Evolutionary conservation across 2,797 vertebrate genomes (phyloP).

Genomic region (Falco naumanni): DNA sequence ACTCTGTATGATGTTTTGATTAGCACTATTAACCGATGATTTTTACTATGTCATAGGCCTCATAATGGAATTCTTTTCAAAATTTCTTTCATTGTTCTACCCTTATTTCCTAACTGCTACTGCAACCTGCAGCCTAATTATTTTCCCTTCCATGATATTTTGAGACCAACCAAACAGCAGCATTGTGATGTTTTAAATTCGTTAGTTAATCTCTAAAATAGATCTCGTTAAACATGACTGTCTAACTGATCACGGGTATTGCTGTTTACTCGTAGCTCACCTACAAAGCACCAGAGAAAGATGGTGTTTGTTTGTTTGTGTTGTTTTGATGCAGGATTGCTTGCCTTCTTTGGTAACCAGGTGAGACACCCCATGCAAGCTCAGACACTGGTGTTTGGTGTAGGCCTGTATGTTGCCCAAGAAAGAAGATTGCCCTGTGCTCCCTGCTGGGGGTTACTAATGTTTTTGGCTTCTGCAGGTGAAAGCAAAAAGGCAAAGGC

Average conservation of each 20-base stretch:
- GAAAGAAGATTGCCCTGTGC: background rate
- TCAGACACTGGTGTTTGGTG: background rate
- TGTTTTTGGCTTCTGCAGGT: background rate
- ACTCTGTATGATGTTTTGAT: background rate
- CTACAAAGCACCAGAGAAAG: background rate
- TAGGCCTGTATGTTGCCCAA: background rate
- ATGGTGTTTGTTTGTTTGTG: constrained; percentile 2
- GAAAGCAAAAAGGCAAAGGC: background rate
- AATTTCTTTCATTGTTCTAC: background rate
- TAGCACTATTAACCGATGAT: background rate
- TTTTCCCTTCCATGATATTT: background rate
- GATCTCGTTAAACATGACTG: background rate
- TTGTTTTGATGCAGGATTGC: background rate
- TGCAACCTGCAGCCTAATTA: background rate
- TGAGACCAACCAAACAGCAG: background rate
- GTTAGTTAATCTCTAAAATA: background rate
- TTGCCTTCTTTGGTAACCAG: background rate
- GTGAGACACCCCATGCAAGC: constrained; percentile 12
- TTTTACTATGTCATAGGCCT: background rate
- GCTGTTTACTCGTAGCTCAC: background rate
- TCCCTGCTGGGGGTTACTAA: background rate
- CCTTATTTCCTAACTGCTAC: constrained; percentile 3
- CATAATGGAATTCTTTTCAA: background rate
- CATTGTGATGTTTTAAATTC: background rate
- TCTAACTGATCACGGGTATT: background rate